Percentiles rank a stretch among this genome's conserved stretches.
These are phyloP conservation scores for Nanorana parkeri DNA, from an alignment of 2,113 vertebrate genomes.

Conservation along the genomic window DNA sequence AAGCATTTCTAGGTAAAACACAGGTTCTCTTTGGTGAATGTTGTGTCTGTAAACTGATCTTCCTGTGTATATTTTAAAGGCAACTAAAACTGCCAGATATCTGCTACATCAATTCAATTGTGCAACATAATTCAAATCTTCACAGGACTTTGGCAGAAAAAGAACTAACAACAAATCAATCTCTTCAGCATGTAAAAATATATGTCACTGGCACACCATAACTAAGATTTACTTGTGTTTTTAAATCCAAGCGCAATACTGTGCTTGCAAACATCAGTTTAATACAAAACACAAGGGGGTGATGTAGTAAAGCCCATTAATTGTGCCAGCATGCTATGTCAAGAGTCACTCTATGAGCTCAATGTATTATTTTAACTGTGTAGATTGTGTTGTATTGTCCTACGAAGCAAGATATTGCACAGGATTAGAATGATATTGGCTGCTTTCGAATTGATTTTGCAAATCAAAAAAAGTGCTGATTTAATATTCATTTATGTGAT, in stretches of 20 bases:
- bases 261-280: conserved; percentile 20
- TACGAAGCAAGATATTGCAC: not conserved
- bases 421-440: conserved; percentile 22
- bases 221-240: conserved; percentile 43
- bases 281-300: conserved; percentile 18
- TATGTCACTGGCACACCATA: conserved; percentile 45
- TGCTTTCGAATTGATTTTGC: conserved; percentile 3
- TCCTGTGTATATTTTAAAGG: conserved; percentile 24
- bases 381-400: conserved; percentile 14
- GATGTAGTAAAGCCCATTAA: conserved; percentile 18
- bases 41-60: conserved; percentile 16
- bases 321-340: conserved; percentile 29
- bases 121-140: conserved; percentile 44
- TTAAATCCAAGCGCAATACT: conserved; percentile 27
- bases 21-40: not conserved
- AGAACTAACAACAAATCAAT: conserved; percentile 42
- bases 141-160: conserved; percentile 43
- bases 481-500: conserved; percentile 31
- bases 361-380: conserved; percentile 10
- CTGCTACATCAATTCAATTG: conserved; percentile 36
- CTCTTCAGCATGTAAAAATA: conserved; percentile 45
- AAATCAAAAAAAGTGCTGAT: conserved; percentile 20
- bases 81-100: conserved; percentile 23
- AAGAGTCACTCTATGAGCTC: not conserved
- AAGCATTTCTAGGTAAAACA: not conserved